Evolutionary conservation across 1,140 invertebrate species (phyloP).

Genomic region (Vanessa atalanta): DNA sequence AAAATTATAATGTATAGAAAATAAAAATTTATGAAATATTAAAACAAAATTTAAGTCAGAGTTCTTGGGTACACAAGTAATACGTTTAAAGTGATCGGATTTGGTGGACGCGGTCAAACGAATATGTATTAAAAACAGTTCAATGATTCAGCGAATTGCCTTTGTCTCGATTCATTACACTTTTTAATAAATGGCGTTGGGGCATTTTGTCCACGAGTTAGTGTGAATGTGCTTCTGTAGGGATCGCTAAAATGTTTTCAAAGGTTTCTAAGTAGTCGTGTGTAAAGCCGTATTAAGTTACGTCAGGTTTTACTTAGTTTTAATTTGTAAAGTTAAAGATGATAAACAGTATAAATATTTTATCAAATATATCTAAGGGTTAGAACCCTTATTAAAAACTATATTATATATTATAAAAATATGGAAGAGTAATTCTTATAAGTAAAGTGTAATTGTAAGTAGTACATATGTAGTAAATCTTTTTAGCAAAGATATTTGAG

Average conservation of each 20-base stretch:
- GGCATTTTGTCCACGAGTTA: slow-evolving; percentile 3
- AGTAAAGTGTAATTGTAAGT: no score
- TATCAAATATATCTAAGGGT: neutral
- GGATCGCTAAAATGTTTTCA: slow-evolving; percentile 22
- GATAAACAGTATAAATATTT: neutral
- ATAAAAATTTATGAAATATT: no score
- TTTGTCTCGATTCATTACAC: slow-evolving; percentile 24
- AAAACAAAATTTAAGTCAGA: no score
- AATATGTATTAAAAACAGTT: slow-evolving; percentile 5
- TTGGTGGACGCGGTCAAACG: slow-evolving; percentile 1
- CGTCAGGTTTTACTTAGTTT: slow-evolving; percentile 21
- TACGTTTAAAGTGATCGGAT: neutral
- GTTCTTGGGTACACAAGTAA: no score
- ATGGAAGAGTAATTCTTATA: no score
- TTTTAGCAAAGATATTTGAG: no score
- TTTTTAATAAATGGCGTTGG: slow-evolving; percentile 17
- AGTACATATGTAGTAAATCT: no score
- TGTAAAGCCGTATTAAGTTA: slow-evolving; percentile 24
- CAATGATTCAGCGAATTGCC: slow-evolving; percentile 13
- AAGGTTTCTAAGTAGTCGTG: slow-evolving; percentile 29
- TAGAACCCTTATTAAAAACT: neutral
- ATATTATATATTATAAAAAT: neutral
- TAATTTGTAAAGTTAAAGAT: slow-evolving; percentile 14
- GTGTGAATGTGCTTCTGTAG: slow-evolving; percentile 7
- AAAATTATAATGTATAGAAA: no score